Conservation (phyloP, 2,113 vertebrate genomes). For the Dascyllus trimaculatus region DNA sequence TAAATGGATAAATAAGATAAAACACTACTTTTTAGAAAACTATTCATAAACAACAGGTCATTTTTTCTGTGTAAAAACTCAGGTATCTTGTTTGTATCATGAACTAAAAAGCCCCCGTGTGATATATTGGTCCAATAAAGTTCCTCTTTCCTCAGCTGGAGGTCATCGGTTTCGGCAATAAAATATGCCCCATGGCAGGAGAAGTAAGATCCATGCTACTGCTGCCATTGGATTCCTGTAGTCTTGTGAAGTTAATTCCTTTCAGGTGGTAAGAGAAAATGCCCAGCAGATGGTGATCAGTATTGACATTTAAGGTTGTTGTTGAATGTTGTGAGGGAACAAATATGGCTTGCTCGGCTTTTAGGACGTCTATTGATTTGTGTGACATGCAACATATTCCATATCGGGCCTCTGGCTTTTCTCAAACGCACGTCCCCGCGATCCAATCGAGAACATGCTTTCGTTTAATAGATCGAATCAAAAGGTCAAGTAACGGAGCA, state of each 20-base stretch:
- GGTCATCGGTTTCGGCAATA: slow-evolving; percentile 33
- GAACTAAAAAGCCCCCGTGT: slow-evolving; percentile 16
- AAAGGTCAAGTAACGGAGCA: slow-evolving; percentile 46
- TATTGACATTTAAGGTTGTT: slow-evolving; percentile 76
- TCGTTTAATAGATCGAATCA: slow-evolving; percentile 30
- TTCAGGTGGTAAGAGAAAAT: slow-evolving; percentile 57
- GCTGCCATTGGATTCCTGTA: slow-evolving; percentile 39
- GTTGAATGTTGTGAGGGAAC: slow-evolving; percentile 54
- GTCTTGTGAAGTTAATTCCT: slow-evolving; percentile 52
- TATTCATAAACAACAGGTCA: slow-evolving; percentile 21
- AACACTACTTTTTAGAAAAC: slow-evolving; percentile 10
- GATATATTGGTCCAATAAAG: slow-evolving; percentile 39
- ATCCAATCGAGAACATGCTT: slow-evolving; percentile 32
- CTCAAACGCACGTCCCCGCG: not conserved
- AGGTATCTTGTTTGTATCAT: slow-evolving; percentile 27
- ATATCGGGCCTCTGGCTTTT: slow-evolving; percentile 10
- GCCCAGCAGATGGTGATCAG: slow-evolving; percentile 72
- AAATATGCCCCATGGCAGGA: slow-evolving; percentile 22
- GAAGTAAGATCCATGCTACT: not conserved
- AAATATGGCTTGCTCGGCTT: slow-evolving; percentile 51
- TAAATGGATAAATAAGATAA: slow-evolving; percentile 25
- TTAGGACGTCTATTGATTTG: slow-evolving; percentile 52
- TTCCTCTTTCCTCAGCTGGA: slow-evolving; percentile 25
- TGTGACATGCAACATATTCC: slow-evolving; percentile 41
- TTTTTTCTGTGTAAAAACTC: slow-evolving; percentile 11